Conservation (phyloP, 2,113 vertebrate genomes). For the Ornithorhynchus anatinus region DNA sequence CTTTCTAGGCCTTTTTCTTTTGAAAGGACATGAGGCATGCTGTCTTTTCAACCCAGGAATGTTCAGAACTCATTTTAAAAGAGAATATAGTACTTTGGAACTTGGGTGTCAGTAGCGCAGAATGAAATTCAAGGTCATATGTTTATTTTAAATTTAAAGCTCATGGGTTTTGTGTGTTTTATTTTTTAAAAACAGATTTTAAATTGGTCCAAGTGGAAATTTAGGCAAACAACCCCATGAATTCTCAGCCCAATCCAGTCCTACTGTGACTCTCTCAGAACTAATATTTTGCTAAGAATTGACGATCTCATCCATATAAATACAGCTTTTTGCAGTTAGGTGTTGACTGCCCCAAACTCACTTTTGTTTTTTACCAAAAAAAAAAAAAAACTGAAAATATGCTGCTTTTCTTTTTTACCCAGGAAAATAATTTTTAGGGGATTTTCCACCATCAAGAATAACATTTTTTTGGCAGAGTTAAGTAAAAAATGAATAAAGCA, state of each 20-base stretch:
- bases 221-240: background rate
- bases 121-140: background rate
- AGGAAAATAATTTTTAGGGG: background rate
- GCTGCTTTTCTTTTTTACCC: background rate
- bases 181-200: background rate
- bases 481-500: background rate
- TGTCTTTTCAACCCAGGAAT: no score
- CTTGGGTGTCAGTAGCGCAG: background rate
- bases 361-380: background rate
- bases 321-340: background rate
- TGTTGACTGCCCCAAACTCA: background rate
- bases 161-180: background rate
- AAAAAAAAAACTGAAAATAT: background rate
- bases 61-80: no score
- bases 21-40: no score
- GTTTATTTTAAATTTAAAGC: no score
- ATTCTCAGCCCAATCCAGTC: background rate
- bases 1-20: no score
- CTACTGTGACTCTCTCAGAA: background rate
- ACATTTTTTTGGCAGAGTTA: background rate
- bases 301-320: background rate
- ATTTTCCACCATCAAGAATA: background rate
- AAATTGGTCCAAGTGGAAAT: background rate
- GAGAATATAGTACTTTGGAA: background rate
- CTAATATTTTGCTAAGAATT: background rate